These are phyloP conservation scores for Taxidea taxus DNA, from an alignment of 2,113 vertebrate species.

Conservation along the genomic window DNA sequence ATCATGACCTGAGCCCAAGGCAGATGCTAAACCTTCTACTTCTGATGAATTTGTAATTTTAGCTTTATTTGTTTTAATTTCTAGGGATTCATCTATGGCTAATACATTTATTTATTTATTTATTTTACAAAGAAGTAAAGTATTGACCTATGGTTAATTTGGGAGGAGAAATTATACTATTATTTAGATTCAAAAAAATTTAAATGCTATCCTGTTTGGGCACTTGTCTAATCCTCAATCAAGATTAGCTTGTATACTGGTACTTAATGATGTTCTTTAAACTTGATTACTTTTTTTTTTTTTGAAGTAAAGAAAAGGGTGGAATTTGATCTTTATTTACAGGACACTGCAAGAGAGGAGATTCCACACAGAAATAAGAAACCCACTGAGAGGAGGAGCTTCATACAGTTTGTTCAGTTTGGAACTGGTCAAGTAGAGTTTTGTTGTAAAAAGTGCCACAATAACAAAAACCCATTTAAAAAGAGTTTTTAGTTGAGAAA, in stretches of 20 bases:
- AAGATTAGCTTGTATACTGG: not conserved
- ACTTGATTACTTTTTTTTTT: not conserved
- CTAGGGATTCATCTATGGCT: not conserved
- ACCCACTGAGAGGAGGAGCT: too few relatives aligned
- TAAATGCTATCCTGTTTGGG: not conserved
- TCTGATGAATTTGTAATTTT: constrained; percentile 38
- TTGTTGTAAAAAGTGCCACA: too few relatives aligned
- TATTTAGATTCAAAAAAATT: not conserved
- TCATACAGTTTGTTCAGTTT: too few relatives aligned
- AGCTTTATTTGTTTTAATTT: not conserved
- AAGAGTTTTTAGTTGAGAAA: too few relatives aligned
- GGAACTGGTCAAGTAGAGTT: too few relatives aligned
- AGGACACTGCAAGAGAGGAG: too few relatives aligned
- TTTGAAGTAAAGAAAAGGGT: too few relatives aligned
- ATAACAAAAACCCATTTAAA: too few relatives aligned
- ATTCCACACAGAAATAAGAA: too few relatives aligned
- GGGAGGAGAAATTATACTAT: not conserved
- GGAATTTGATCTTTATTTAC: too few relatives aligned
- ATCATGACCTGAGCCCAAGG: too few relatives aligned
- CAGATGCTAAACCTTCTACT: not conserved
- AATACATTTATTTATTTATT: not conserved
- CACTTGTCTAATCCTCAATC: not conserved
- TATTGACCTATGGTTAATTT: not conserved
- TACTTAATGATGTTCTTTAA: not conserved
- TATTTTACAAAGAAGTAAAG: not conserved